phyloP scores from a whole-genome alignment of 2,113 vertebrate genomes.

The Megaptera novaeangliae region DNA sequence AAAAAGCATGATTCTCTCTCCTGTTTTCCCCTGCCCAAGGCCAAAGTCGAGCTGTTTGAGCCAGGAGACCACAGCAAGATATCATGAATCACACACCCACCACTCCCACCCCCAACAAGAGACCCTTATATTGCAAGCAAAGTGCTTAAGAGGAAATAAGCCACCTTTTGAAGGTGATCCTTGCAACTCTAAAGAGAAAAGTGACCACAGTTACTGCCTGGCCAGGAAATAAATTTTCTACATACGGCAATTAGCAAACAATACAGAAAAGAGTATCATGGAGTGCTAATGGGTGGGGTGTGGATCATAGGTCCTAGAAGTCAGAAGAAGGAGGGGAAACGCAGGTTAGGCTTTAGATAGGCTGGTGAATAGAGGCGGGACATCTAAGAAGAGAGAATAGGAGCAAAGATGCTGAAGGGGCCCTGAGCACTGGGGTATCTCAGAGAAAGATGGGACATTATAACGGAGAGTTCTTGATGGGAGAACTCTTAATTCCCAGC shows the following conservation, averaged over 20 bases:
- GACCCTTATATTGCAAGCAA: neutral
- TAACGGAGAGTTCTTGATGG: accelerated
- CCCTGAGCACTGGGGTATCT: accelerated
- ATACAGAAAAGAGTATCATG: neutral
- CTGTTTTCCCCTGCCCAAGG: neutral
- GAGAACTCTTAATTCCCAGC: neutral
- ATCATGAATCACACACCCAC: neutral
- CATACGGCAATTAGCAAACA: neutral
- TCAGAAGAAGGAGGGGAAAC: neutral
- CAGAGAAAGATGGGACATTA: neutral
- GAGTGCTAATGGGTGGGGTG: neutral
- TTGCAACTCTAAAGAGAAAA: neutral
- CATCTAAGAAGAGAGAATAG: neutral
- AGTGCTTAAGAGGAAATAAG: neutral
- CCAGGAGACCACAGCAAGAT: neutral
- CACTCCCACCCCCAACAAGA: no score
- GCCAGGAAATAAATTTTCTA: neutral
- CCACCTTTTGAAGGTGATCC: neutral
- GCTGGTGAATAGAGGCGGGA: neutral
- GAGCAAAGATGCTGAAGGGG: no score
- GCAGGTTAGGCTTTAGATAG: neutral
- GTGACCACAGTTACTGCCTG: neutral
- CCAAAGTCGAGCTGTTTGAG: neutral
- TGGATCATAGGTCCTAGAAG: neutral
- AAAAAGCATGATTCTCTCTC: neutral